Conservation (phyloP, 1,140 invertebrate genomes). For the Penaeus vannamei region DNA sequence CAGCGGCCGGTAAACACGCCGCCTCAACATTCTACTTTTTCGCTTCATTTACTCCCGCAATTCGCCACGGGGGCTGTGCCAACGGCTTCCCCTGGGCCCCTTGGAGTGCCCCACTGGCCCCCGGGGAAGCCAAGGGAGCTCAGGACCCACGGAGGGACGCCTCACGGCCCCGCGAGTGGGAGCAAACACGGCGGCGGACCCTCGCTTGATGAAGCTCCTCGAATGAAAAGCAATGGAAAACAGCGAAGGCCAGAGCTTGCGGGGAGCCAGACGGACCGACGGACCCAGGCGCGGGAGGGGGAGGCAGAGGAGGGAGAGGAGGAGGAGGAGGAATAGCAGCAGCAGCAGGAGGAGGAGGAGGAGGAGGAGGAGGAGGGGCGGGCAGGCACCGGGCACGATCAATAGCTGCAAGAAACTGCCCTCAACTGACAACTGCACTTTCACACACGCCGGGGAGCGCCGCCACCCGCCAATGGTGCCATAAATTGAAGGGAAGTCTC, state of each 20-base stretch:
- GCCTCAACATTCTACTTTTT: slow-evolving; percentile 51
- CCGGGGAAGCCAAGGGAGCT: too few species aligned
- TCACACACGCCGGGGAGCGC: slow-evolving; percentile 31
- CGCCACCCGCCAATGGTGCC: not conserved
- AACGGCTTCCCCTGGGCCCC: not conserved
- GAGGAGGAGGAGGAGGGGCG: slow-evolving; percentile 19
- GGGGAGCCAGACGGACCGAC: too few species aligned
- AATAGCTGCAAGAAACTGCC: slow-evolving; percentile 58
- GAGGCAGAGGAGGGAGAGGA: slow-evolving; percentile 1
- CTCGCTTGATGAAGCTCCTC: slow-evolving; percentile 25
- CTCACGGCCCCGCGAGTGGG: too few species aligned
- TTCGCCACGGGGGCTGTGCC: not conserved
- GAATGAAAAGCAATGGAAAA: slow-evolving; percentile 61
- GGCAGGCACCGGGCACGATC: slow-evolving; percentile 57
- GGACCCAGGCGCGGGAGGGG: not conserved
- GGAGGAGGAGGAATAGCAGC: slow-evolving; percentile 1
- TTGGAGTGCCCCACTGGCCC: too few species aligned
- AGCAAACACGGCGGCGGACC: too few species aligned
- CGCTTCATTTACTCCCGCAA: slow-evolving; percentile 35
- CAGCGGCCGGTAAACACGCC: slow-evolving; percentile 51
- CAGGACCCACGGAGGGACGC: too few species aligned
- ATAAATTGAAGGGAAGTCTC: too few species aligned
- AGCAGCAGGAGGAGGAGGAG: not conserved
- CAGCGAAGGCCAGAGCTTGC: slow-evolving; percentile 42
- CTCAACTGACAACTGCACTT: slow-evolving; percentile 61